Evolutionary conservation across 2,113 vertebrate genomes (phyloP).

Genomic region (Murina feae): DNA sequence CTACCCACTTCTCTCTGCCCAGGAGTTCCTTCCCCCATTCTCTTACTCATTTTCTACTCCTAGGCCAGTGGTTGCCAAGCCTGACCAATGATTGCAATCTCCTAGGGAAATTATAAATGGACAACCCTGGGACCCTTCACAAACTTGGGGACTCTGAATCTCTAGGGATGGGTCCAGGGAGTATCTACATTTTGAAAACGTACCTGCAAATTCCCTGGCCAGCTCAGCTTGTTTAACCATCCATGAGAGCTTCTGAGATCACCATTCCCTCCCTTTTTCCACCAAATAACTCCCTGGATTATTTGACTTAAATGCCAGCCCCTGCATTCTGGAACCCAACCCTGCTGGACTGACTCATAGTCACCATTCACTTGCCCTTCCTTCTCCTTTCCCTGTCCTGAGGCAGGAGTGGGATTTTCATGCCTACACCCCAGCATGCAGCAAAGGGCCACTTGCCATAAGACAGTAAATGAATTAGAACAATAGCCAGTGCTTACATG

Average conservation of each 20-base stretch:
- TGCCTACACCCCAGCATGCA: not conserved
- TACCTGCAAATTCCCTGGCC: not conserved
- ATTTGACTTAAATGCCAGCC: not conserved
- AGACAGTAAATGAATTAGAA: not conserved
- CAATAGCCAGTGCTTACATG: not conserved
- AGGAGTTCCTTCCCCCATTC: not conserved
- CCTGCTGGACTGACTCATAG: not conserved
- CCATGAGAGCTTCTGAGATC: not conserved
- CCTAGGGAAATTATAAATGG: not conserved
- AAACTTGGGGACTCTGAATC: not conserved
- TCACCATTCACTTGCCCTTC: not conserved
- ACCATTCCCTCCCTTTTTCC: fast-evolving
- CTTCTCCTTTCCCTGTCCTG: not conserved
- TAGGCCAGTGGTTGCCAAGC: not conserved
- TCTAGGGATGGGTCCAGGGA: not conserved
- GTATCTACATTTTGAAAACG: not conserved
- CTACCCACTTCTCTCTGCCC: not conserved
- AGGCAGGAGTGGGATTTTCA: not conserved
- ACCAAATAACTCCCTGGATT: not conserved
- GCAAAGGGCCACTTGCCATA: not conserved
- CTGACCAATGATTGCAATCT: not conserved
- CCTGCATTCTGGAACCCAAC: not conserved
- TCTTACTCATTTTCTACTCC: not conserved
- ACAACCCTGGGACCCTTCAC: not conserved
- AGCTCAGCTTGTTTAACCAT: not conserved